phyloP scores from a whole-genome alignment of 2,797 vertebrate genomes.

The Otolemur crassicaudatus region DNA sequence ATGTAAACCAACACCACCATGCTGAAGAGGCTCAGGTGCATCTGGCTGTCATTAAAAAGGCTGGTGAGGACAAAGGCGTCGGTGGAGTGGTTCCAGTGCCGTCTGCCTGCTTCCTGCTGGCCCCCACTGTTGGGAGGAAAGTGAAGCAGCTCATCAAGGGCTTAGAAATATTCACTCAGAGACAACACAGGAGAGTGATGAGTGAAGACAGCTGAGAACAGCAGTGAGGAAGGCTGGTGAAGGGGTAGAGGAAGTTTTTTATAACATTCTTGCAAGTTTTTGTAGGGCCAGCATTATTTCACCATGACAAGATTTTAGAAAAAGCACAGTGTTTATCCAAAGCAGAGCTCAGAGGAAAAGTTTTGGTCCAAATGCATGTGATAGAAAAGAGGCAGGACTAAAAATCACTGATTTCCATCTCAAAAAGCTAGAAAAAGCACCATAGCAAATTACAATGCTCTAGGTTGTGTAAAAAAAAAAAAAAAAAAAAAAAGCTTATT shows the following conservation, averaged over 20 bases:
- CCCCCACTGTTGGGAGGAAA: background rate
- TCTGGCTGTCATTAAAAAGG: conserved; percentile 13
- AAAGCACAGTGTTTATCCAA: background rate
- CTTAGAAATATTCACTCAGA: background rate
- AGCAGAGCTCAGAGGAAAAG: background rate
- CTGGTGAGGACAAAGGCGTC: conserved; percentile 30
- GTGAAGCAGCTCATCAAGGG: background rate
- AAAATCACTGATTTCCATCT: background rate
- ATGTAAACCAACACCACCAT: conserved; percentile 70
- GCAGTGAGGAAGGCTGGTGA: background rate
- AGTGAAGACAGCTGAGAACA: background rate
- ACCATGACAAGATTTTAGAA: background rate
- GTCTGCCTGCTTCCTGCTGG: background rate
- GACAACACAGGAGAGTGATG: background rate
- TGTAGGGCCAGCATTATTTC: background rate
- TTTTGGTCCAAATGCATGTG: background rate
- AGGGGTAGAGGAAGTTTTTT: background rate
- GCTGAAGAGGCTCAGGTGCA: conserved; percentile 62
- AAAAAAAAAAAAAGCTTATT: background rate
- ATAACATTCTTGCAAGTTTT: background rate
- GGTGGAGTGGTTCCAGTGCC: conserved; percentile 10
- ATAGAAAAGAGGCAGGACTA: background rate
- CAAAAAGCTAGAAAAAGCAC: background rate
- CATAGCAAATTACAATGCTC: background rate
- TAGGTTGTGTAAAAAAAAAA: background rate